phyloP scores from a whole-genome alignment of 2,888 invertebrate species.

The Villa cingulata region DNA sequence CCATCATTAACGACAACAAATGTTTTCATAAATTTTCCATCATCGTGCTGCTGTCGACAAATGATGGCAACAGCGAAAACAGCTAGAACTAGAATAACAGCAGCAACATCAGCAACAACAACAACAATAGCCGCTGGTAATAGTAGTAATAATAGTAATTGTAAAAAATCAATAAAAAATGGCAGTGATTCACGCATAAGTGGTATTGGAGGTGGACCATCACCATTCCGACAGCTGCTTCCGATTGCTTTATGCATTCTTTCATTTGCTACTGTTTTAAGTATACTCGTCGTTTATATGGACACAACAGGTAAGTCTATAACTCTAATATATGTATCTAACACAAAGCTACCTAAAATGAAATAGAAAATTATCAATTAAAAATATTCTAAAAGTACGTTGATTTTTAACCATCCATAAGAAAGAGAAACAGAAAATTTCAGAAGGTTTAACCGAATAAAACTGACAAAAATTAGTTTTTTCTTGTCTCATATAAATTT shows the following conservation, averaged over 20 bases:
- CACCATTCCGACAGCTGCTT: conserved; percentile 39
- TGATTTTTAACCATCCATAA: too few species aligned
- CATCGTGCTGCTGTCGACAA: not conserved
- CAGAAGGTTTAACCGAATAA: too few species aligned
- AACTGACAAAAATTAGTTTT: too few species aligned
- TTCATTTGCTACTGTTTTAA: conserved; percentile 69
- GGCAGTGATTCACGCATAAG: not conserved
- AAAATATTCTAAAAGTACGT: too few species aligned
- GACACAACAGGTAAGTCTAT: conserved; percentile 65
- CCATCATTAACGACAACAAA: not conserved
- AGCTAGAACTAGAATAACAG: too few species aligned
- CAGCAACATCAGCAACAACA: not conserved
- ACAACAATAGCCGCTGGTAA: not conserved
- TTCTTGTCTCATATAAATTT: too few species aligned
- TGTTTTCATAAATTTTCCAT: not conserved
- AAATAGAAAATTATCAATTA: too few species aligned
- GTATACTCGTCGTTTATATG: conserved; percentile 58
- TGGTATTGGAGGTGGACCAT: conserved; percentile 16
- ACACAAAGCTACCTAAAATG: too few species aligned
- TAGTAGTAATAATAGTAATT: not conserved
- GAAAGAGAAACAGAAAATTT: too few species aligned
- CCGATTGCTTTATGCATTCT: conserved; percentile 60
- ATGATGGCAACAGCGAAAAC: not conserved
- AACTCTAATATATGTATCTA: too few species aligned
- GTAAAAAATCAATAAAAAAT: not conserved